phyloP scores from a whole-genome alignment of 2,888 invertebrate genomes.

The Acanthoscelides obtectus region DNA sequence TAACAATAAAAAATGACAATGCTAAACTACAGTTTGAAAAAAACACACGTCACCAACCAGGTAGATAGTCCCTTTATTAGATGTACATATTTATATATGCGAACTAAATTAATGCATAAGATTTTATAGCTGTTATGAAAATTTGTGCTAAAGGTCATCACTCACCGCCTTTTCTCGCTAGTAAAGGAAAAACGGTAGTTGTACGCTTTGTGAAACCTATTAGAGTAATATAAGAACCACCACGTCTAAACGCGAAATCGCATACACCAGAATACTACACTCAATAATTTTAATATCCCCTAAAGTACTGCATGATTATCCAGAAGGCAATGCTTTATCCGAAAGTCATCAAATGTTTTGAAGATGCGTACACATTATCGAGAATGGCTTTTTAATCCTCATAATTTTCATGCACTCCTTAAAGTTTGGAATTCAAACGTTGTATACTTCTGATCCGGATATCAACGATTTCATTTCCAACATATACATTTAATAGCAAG shows the following conservation, averaged over 20 bases:
- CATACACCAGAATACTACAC: too few species aligned
- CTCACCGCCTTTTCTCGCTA: background rate
- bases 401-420: too few species aligned
- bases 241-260: background rate
- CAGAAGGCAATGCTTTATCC: too few species aligned
- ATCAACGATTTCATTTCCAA: too few species aligned
- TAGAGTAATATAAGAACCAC: background rate
- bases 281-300: too few species aligned
- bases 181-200: background rate
- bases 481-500: too few species aligned
- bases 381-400: too few species aligned
- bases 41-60: constrained; percentile 25
- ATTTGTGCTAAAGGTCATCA: background rate
- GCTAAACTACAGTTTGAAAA: constrained; percentile 41
- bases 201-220: background rate
- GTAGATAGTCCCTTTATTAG: constrained; percentile 14
- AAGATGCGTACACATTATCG: too few species aligned
- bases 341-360: too few species aligned
- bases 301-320: too few species aligned
- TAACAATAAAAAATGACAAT: constrained; percentile 45
- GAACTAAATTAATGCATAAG: background rate
- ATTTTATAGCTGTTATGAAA: background rate
- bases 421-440: too few species aligned
- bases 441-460: too few species aligned
- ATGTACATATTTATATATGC: constrained; percentile 10